phyloP scores from a whole-genome alignment of 2,113 vertebrate genomes.

The Corythornis vintsioides region DNA sequence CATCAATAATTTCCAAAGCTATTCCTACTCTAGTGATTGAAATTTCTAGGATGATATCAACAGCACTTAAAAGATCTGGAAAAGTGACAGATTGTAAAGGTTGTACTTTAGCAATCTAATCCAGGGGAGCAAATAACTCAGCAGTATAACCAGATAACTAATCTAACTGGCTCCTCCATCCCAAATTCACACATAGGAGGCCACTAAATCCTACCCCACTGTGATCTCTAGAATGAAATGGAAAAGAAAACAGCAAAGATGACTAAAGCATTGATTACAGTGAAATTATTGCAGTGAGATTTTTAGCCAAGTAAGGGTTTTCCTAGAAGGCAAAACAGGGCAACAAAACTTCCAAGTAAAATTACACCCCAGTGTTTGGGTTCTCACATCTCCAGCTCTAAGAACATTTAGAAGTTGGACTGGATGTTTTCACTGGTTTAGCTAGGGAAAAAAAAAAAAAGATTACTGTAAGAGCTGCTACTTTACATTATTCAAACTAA shows the following conservation, averaged over 20 bases:
- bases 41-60: constrained; percentile 76
- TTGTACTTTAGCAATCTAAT: constrained; percentile 76
- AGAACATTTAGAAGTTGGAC: not conserved
- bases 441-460: not conserved
- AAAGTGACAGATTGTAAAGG: constrained; percentile 77
- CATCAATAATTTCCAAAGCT: constrained; percentile 79
- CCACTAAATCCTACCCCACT: not conserved
- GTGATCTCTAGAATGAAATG: not conserved
- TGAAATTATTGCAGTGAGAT: not conserved
- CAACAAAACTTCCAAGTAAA: not conserved
- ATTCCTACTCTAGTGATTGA: constrained; percentile 71
- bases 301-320: not conserved
- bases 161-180: constrained; percentile 54
- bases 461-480: not conserved
- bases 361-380: not conserved
- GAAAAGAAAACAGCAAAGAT: not conserved
- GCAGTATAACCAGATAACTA: constrained; percentile 55
- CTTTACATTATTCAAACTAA: not conserved
- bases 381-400: not conserved
- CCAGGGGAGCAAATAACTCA: constrained; percentile 72
- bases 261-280: not conserved
- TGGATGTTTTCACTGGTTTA: not conserved
- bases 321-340: not conserved
- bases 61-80: constrained; percentile 74
- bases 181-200: not conserved